Conservation (phyloP, 2,888 invertebrate genomes). For the Drosophila mayaguana region DNA sequence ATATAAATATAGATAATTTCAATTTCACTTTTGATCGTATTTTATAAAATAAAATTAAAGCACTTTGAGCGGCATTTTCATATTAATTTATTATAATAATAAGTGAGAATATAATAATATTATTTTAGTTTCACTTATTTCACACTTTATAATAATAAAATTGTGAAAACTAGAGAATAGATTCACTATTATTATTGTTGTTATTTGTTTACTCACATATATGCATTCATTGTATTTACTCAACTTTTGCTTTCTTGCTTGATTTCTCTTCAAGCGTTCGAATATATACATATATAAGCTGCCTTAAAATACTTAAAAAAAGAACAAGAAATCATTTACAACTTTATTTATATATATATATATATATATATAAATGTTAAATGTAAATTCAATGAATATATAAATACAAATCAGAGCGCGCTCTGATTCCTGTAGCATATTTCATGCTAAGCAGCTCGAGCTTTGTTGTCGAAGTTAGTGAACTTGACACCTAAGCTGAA, state of each 20-base stretch:
- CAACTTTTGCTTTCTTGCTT: not conserved
- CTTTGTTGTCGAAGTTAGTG: not conserved
- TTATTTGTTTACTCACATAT: too few species aligned
- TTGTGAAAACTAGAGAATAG: too few species aligned
- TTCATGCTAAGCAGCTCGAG: not conserved
- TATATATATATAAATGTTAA: not conserved
- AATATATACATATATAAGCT: not conserved
- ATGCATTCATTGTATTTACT: not conserved
- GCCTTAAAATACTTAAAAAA: not conserved
- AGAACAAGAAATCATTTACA: too few species aligned
- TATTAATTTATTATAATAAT: too few species aligned
- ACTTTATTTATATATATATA: not conserved
- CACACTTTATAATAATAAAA: too few species aligned
- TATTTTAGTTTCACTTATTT: too few species aligned
- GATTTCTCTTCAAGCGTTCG: not conserved
- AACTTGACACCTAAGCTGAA: conserved; percentile 10
- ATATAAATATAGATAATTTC: too few species aligned
- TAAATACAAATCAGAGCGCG: not conserved
- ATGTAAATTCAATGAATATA: not conserved
- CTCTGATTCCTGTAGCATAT: not conserved
- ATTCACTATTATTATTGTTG: too few species aligned
- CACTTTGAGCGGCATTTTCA: too few species aligned
- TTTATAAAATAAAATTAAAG: too few species aligned
- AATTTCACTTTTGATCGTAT: too few species aligned
- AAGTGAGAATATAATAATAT: too few species aligned